Evolutionary conservation across 2,797 vertebrate genomes (phyloP).

Genomic region (Eurystomus glaucurus): DNA sequence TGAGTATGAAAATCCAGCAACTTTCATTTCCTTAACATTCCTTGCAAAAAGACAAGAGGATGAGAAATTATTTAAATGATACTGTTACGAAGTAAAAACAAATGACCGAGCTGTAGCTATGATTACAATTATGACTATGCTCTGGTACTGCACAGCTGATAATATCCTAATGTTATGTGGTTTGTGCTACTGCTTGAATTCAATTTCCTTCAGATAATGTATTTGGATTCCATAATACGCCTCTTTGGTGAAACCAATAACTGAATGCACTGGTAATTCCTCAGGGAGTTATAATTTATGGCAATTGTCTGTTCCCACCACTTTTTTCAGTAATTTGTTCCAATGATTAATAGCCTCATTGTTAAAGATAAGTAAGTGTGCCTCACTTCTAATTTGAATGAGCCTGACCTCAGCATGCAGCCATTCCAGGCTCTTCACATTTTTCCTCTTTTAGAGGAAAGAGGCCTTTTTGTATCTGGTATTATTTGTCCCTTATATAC

Average conservation of each 20-base stretch:
- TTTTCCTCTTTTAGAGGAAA: neutral
- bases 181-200: neutral
- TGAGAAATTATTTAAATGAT: constrained; percentile 10
- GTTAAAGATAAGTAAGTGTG: constrained; percentile 50
- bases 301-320: constrained; percentile 58
- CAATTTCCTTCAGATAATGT: constrained; percentile 58
- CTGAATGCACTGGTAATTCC: constrained; percentile 37
- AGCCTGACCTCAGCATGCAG: constrained; percentile 52
- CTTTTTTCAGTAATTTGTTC: constrained; percentile 60
- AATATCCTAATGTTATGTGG: neutral
- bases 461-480: neutral
- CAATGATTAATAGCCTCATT: constrained; percentile 54
- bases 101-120: neutral
- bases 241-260: constrained; percentile 61
- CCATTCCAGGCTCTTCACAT: neutral
- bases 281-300: constrained; percentile 62
- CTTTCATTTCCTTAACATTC: neutral
- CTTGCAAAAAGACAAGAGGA: neutral
- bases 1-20: neutral
- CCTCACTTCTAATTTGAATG: constrained; percentile 35
- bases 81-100: constrained; percentile 14
- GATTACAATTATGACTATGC: neutral
- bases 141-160: neutral
- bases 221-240: constrained; percentile 32
- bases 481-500: neutral